Evolutionary conservation across 2,113 vertebrate genomes (phyloP).

Genomic region (Petromus typicus): DNA sequence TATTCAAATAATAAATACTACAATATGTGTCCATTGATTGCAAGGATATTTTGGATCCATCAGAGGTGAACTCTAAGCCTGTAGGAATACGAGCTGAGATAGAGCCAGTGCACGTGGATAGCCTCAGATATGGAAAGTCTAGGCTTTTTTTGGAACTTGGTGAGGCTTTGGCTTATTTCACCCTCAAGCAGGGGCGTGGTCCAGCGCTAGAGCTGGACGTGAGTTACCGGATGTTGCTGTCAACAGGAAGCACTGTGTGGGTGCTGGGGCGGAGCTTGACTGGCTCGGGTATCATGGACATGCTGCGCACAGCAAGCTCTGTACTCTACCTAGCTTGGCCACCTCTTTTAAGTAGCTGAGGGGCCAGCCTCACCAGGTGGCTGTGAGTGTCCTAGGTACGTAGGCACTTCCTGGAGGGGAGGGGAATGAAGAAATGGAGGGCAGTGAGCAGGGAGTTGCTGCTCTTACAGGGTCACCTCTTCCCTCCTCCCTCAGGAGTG

Average conservation of each 20-base stretch:
- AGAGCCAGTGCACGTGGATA: background rate
- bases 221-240: conserved; percentile 37
- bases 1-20: background rate
- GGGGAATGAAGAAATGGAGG: background rate
- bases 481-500: background rate
- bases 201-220: conserved; percentile 55
- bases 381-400: background rate
- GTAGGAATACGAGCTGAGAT: conserved; percentile 21
- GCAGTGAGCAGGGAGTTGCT: background rate
- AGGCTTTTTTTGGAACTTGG: background rate
- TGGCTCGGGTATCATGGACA: background rate
- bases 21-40: background rate
- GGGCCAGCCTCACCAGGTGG: background rate
- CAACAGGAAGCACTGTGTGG: conserved; percentile 3
- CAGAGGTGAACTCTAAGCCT: conserved; percentile 2
- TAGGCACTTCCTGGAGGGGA: background rate
- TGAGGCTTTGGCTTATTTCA: background rate
- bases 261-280: background rate
- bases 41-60: conserved; percentile 17
- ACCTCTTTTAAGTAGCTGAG: conserved; percentile 57
- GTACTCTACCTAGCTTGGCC: conserved; percentile 14
- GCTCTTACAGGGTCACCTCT: background rate
- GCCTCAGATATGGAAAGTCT: background rate
- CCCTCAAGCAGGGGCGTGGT: conserved; percentile 33
- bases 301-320: background rate